These are phyloP conservation scores for Alces alces DNA, from an alignment of 2,113 vertebrate genomes.

Conservation along the genomic window DNA sequence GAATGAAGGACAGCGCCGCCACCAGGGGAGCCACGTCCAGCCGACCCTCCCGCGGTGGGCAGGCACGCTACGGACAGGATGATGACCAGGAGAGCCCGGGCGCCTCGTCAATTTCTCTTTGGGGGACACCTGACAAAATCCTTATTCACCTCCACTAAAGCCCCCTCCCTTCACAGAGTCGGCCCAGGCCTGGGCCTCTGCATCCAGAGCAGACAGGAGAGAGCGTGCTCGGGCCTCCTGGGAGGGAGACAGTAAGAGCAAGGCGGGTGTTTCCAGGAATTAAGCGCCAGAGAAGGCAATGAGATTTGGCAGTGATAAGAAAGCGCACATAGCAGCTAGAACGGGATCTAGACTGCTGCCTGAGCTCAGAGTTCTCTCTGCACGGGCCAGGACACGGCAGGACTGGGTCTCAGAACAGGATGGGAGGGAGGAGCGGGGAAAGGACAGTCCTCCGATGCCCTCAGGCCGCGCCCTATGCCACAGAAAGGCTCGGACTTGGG, in stretches of 20 bases:
- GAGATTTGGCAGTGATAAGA: neutral
- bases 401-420: neutral
- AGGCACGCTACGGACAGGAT: accelerated
- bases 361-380: too few relatives aligned
- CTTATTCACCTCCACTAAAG: neutral
- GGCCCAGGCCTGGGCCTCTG: neutral
- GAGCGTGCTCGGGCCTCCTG: neutral
- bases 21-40: neutral
- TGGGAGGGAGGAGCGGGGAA: neutral
- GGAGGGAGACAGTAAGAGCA: neutral
- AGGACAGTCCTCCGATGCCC: too few relatives aligned
- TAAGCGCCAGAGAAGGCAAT: neutral
- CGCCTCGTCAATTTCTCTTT: neutral
- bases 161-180: neutral
- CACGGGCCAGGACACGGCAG: neutral
- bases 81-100: neutral
- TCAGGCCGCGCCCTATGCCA: too few relatives aligned
- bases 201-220: neutral
- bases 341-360: neutral
- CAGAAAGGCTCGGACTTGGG: neutral
- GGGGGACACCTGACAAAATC: neutral
- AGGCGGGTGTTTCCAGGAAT: neutral
- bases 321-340: neutral
- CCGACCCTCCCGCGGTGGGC: accelerated
- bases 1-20: neutral